phyloP scores from a whole-genome alignment of 2,888 invertebrate genomes.

The Acanthoscelides obtectus region DNA sequence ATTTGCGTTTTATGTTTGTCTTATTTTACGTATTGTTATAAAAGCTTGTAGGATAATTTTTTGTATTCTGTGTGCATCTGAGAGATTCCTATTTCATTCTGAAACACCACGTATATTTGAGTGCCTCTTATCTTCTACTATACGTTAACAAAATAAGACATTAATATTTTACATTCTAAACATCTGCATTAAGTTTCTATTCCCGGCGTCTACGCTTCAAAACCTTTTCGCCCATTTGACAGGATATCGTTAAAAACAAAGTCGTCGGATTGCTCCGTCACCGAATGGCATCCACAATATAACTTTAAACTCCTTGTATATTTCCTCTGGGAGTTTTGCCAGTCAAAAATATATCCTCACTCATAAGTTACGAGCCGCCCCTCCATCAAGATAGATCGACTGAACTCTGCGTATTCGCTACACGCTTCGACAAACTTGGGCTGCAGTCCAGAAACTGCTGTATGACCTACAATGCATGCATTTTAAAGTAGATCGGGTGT shows the following conservation, averaged over 20 bases:
- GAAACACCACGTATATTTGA: too few species aligned
- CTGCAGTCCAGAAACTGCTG: background rate
- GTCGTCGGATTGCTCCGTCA: background rate
- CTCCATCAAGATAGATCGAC: background rate
- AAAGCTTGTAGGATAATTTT: too few species aligned
- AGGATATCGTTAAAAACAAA: background rate
- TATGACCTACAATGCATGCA: background rate
- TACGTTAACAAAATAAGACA: too few species aligned
- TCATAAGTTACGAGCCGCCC: background rate
- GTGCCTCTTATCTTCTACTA: too few species aligned
- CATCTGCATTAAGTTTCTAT: too few species aligned
- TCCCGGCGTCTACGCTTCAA: too few species aligned
- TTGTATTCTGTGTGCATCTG: too few species aligned
- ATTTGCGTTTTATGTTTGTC: too few species aligned
- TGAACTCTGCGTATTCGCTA: background rate
- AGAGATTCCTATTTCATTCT: too few species aligned
- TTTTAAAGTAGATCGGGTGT: background rate
- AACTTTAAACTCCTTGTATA: background rate
- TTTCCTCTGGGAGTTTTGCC: background rate
- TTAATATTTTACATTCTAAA: too few species aligned
- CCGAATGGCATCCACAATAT: background rate
- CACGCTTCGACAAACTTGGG: background rate
- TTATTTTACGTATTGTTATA: too few species aligned
- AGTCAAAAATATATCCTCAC: background rate
- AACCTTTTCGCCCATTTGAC: background rate